These are phyloP conservation scores for Thamnophis sirtalis DNA, from an alignment of 2,113 vertebrate species.

Conservation along the genomic window DNA sequence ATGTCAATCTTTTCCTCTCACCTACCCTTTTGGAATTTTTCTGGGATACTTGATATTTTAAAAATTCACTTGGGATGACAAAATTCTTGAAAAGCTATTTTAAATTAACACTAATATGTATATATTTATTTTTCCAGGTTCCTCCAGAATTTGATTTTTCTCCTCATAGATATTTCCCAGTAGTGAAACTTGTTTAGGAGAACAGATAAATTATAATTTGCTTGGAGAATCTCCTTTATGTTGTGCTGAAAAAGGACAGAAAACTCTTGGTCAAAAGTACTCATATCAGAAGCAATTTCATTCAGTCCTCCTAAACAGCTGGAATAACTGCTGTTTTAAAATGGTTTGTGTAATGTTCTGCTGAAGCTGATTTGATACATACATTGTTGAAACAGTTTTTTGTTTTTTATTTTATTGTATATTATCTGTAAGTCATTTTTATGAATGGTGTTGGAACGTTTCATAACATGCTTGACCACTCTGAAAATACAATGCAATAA, in stretches of 20 bases:
- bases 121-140: constrained; percentile 68
- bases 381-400: constrained; percentile 45
- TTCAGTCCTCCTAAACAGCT: constrained; percentile 40
- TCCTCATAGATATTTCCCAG: constrained; percentile 95
- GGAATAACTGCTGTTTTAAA: constrained; percentile 70
- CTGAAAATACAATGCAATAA: constrained; percentile 39
- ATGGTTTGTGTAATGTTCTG: constrained; percentile 58
- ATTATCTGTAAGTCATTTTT: constrained; percentile 56
- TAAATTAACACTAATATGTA: not conserved
- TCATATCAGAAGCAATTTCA: constrained; percentile 47
- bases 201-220: constrained; percentile 6
- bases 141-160: constrained; percentile 98
- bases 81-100: not conserved
- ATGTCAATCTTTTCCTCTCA: not conserved
- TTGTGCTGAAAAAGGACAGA: constrained; percentile 7
- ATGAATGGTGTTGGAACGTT: constrained; percentile 40
- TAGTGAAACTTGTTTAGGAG: constrained; percentile 87
- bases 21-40: not conserved
- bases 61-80: not conserved
- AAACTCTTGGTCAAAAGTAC: constrained; percentile 41
- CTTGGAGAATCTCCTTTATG: not conserved
- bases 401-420: constrained; percentile 54
- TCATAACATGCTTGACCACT: constrained; percentile 49
- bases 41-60: not conserved
- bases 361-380: constrained; percentile 54